Base-by-base conservation (phyloP, 2,113 vertebrate species). In the Chunga burmeisteri region DNA sequence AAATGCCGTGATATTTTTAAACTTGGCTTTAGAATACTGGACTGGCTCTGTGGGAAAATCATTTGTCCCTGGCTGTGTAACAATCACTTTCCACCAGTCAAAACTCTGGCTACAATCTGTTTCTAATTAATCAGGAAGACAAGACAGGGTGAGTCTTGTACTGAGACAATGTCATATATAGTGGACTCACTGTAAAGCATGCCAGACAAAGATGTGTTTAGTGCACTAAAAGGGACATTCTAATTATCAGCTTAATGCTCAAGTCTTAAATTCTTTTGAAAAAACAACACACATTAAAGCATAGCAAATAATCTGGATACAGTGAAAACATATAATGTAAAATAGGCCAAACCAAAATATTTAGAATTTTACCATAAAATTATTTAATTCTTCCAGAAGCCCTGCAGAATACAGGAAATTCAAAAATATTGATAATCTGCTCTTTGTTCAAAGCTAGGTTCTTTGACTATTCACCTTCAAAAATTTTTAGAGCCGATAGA, bases 111-210 rank as follows among this genome's bases (percentile, higher is more conserved):
- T 93, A 75, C 93, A 96, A 78, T 97, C 97, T 97, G 96, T 94
- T 97, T 97, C 95, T 97, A 97, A 97, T 98, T 97, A 97, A 94
- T 94, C 88, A 96, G 91, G 49, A 97, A 95, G 96, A 97, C 91
- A 96, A 95, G 96, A 96, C 93, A 95, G 94, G 83, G 90, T 0
- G 1, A 93, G 84, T 32, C 50, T 95, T 97, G 82, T 94, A 46
- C 90, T 72, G 67, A 92, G 75, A 79, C 95, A 94, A 20, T 93
- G 91, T 95, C 75, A 56, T 71, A 26, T 75, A 72, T 52, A 96
- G 81, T 84, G 84, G 62, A 87, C 90, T 85, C 53, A 14, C 68
- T 93, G 73, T 74, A 96, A 92, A 86, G 42, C 55, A 21, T 1
- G n/a, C 85, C 84, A 96, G 93, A 93, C 88, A 94, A 88, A 90